phyloP scores from a whole-genome alignment of 2,113 vertebrate species.

The Etia nguti region DNA sequence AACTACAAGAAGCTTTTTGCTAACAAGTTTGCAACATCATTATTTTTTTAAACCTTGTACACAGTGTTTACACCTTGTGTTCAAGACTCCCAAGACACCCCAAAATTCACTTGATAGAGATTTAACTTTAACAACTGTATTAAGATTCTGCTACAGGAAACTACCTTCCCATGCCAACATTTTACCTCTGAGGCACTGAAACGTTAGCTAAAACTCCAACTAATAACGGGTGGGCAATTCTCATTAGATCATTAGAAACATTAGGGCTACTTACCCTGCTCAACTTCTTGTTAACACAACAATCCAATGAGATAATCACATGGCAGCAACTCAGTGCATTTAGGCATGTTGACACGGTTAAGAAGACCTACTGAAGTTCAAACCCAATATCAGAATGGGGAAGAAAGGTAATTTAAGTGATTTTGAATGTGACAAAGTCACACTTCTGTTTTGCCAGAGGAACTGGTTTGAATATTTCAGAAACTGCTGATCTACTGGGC shows the following conservation, averaged over 20 bases:
- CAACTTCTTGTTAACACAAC: background rate
- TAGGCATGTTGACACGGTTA: background rate
- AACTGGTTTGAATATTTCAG: background rate
- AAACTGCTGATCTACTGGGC: background rate
- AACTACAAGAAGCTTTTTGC: background rate
- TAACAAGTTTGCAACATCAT: background rate
- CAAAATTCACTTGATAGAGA: background rate
- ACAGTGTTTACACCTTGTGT: background rate
- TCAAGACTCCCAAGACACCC: too few species aligned
- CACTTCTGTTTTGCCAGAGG: background rate
- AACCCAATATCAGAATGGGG: background rate
- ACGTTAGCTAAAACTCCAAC: background rate
- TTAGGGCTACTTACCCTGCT: background rate
- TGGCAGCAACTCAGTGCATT: background rate
- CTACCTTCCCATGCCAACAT: background rate
- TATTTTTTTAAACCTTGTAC: background rate
- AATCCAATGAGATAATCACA: background rate
- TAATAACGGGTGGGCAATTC: fast-evolving
- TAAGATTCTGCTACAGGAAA: background rate
- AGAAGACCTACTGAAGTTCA: background rate
- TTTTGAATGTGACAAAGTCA: background rate
- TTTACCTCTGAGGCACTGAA: background rate
- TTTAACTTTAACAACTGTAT: background rate
- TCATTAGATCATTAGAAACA: background rate
- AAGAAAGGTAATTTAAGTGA: background rate